These are phyloP conservation scores for Plemyria rubiginata DNA, from an alignment of 2,888 invertebrate species.

Conservation along the genomic window DNA sequence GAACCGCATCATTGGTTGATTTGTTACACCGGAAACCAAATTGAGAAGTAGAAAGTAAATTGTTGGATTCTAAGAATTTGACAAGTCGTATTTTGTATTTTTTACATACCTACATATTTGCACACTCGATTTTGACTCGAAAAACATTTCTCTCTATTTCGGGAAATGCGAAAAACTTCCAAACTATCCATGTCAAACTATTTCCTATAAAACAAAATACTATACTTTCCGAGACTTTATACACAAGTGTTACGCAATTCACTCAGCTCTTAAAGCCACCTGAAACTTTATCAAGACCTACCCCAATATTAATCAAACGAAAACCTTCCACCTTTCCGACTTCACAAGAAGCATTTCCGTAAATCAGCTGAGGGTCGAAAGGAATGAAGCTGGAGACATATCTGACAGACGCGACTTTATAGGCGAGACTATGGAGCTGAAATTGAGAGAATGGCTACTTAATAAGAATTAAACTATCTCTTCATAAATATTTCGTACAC, in stretches of 20 bases:
- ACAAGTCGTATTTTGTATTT: no score
- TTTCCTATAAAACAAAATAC: slow-evolving; percentile 7
- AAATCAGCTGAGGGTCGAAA: slow-evolving; percentile 34
- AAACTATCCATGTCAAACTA: slow-evolving; percentile 4
- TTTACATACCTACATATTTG: no score
- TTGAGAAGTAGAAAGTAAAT: no score
- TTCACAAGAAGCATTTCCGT: slow-evolving; percentile 32
- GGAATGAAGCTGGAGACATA: slow-evolving; percentile 12
- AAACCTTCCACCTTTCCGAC: slow-evolving; percentile 33
- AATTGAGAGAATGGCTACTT: no score
- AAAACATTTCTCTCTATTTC: background rate
- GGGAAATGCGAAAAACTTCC: background rate
- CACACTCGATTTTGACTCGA: no score
- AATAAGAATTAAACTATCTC: no score
- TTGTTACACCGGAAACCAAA: no score
- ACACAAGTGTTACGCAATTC: slow-evolving; percentile 17
- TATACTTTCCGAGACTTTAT: slow-evolving; percentile 4
- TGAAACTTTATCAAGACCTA: slow-evolving; percentile 35
- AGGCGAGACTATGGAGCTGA: background rate
- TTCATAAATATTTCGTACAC: no score
- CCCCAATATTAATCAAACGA: slow-evolving; percentile 36
- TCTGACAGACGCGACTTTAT: background rate
- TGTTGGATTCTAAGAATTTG: no score
- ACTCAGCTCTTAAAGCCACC: slow-evolving; percentile 23
- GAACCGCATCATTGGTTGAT: no score